Percentiles rank a stretch among this genome's conserved stretches.
These are phyloP conservation scores for Macrobrachium rosenbergii DNA, from an alignment of 1,140 invertebrate species.

Conservation along the genomic window DNA sequence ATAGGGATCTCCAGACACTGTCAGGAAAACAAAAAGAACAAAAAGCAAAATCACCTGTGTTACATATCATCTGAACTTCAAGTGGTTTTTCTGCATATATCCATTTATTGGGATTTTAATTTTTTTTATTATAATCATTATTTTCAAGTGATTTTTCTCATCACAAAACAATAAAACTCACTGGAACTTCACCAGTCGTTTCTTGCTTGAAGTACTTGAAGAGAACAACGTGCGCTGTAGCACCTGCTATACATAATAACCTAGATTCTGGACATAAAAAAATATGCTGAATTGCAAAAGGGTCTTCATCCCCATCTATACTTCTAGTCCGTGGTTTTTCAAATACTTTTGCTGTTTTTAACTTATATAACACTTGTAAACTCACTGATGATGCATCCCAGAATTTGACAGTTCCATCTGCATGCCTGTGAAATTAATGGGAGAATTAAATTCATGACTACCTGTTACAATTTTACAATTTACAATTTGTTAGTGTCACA, in stretches of 20 bases:
- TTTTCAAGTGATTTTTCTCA: conserved; percentile 69
- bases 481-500: too few relatives aligned
- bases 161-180: conserved; percentile 23
- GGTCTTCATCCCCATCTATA: conserved; percentile 80
- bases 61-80: background rate
- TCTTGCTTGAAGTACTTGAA: conserved; percentile 97
- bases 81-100: too few relatives aligned
- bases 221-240: conserved; percentile 91
- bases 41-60: background rate
- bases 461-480: background rate
- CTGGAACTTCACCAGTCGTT: conserved; percentile 78
- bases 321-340: conserved; percentile 76
- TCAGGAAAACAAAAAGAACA: conserved; percentile 61
- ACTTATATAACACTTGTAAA: conserved; percentile 95
- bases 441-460: conserved; percentile 20
- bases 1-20: conserved; percentile 91
- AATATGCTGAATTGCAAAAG: conserved; percentile 93
- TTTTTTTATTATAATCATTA: conserved; percentile 68
- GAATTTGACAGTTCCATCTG: conserved; percentile 96
- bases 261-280: conserved; percentile 93
- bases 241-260: conserved; percentile 89
- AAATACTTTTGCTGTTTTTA: conserved; percentile 97
- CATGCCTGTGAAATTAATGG: conserved; percentile 81
- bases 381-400: conserved; percentile 96
- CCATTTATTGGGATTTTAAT: too few relatives aligned